Conservation (phyloP, 2,797 vertebrate genomes). For the Loriculus beryllinus region DNA sequence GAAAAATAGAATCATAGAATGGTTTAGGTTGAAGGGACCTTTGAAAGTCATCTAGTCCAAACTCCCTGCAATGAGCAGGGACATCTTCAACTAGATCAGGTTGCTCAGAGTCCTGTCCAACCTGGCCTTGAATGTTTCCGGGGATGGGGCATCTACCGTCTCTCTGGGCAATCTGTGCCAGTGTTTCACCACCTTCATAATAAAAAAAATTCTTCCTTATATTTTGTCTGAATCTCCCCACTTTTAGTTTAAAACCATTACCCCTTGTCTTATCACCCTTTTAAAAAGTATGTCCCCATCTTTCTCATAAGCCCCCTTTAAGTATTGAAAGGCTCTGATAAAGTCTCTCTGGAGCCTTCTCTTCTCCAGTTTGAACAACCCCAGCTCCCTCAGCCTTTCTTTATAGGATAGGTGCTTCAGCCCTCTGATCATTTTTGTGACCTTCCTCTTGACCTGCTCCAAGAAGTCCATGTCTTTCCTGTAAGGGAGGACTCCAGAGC, state of each 20-base stretch:
- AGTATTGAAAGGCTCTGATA: background rate
- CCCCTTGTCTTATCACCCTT: fast-evolving
- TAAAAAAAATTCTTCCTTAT: background rate
- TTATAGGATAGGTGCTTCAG: background rate
- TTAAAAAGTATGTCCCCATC: background rate
- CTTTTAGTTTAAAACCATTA: background rate
- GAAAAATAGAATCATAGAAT: background rate
- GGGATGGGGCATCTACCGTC: background rate
- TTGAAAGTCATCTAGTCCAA: background rate
- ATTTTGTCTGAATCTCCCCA: background rate
- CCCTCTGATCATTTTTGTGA: background rate
- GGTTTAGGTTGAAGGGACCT: background rate
- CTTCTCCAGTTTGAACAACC: background rate
- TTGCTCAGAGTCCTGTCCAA: background rate
- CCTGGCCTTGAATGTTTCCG: background rate
- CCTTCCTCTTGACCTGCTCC: background rate
- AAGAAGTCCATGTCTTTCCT: background rate
- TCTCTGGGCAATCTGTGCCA: background rate
- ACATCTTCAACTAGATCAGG: background rate
- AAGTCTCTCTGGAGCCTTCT: background rate
- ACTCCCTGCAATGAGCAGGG: background rate
- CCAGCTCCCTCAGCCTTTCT: background rate
- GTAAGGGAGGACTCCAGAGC: background rate
- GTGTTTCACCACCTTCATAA: background rate
- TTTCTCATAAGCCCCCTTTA: background rate